A percentile compares a stretch with the other conserved stretches of the same genome.
These are phyloP conservation scores for Pseudomyrmex pallidus DNA, from an alignment of 1,140 invertebrate species.

Conservation along the genomic window DNA sequence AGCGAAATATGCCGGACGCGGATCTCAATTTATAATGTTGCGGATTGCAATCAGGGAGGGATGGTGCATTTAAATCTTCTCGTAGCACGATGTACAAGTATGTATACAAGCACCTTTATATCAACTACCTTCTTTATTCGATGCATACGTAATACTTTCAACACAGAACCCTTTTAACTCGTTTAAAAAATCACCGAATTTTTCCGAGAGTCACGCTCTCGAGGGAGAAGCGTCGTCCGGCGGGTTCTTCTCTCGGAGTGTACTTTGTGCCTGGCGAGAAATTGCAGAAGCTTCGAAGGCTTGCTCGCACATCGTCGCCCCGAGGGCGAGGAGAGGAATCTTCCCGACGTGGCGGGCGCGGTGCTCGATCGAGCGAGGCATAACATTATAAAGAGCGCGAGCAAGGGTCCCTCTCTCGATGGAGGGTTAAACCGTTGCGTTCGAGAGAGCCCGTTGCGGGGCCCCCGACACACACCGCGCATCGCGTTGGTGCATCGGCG, in stretches of 20 bases:
- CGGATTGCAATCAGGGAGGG: constrained; percentile 2
- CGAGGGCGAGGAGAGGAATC: constrained; percentile 62
- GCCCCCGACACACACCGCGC: constrained; percentile 8
- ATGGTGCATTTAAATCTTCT: constrained; percentile 15
- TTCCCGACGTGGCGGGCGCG: constrained; percentile 20
- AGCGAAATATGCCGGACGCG: constrained; percentile 33
- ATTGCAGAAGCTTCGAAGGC: constrained; percentile 60
- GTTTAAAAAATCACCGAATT: constrained; percentile 3
- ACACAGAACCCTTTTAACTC: not conserved
- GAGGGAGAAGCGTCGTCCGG: constrained; percentile 14
- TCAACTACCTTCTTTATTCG: not conserved
- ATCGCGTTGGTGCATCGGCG: constrained; percentile 46
- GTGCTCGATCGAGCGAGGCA: constrained; percentile 62
- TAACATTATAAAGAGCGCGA: constrained; percentile 56
- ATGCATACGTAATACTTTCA: constrained; percentile 6
- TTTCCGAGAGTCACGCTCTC: constrained; percentile 13
- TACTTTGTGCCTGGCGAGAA: constrained; percentile 58
- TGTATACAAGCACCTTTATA: not conserved
- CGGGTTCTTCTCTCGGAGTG: constrained; percentile 32
- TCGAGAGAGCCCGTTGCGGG: constrained; percentile 25
- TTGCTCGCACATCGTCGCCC: constrained; percentile 44
- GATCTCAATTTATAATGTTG: constrained; percentile 1
- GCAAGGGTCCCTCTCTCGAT: constrained; percentile 2
- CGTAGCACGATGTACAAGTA: constrained; percentile 10
- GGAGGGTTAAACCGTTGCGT: constrained; percentile 43